Base-by-base conservation (phyloP, 2,113 vertebrate species). In the Martes martes region DNA sequence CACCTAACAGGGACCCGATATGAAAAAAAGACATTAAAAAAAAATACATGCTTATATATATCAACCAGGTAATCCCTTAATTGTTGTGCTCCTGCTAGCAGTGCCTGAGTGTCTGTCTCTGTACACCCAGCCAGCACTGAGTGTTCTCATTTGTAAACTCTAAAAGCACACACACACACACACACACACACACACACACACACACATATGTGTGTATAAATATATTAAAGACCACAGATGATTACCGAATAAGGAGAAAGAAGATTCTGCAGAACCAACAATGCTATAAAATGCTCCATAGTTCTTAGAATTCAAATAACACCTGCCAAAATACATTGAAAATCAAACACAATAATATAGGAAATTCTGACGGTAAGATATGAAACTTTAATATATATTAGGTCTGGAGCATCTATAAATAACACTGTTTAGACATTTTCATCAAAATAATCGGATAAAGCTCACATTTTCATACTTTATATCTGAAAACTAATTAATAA, bases 301-400 rank as follows among this genome's bases (percentile, higher is more conserved):
- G 65, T 89, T 97, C 84, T 45, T 95, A 52, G 95, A 87, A 98
- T 98, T 98, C 95, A 98, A 98, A 98, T 92, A 97, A 96, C 50
- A 96, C 79, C 97, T 98, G 98, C 95, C 98, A 99, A 98, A 98
- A 97, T 95, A 97, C 80, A 98, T 89, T 98, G 97, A 97, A 98
- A 98, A 98, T 89, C 1, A 95, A 98, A 98, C 96, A 96, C 83
- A 95, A 96, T 98, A 98, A 98, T 94, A 88, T 93, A 97, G 96
- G 94, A 97, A 95, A 97, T 98, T 97, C 97, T 98, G 91, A 89
- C 1, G 14, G 36, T 88, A 69, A 26, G 55, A 91, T 97, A 98
- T 98, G 97, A 98, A 98, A 98, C 97, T 98, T 98, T 98, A 98
- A 98, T 98, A 98, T 98, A 98, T 98, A 97, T 97, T 97, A 98